Evolutionary conservation across 1,140 invertebrate genomes (phyloP), one percentile per base, ranked within the genome.

Genomic region (Pogonomyrmex californicus): DNA sequence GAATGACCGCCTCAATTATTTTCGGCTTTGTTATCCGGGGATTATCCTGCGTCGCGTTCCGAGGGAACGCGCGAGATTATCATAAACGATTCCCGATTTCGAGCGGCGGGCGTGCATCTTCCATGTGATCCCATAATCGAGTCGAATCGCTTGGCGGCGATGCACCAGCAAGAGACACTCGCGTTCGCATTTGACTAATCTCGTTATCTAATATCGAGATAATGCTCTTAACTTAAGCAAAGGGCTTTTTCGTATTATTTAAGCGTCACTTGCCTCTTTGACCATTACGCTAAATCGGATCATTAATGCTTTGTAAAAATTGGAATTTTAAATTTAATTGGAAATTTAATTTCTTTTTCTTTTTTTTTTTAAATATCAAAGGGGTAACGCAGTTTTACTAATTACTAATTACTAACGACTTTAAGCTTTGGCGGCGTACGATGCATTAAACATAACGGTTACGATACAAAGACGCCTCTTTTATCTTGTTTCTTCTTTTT

Each of bases 1-100:
- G 83, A 88, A 63, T 65, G 14, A 88, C 7, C 17, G 30, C 9
- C 33, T 17, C 62, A 79, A 54, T 79, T 79, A 79, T 56, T 79
- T 58, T 68, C 47, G n/a, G 33, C 47, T 66, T 66, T 30, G 36
- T 23, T 23, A 23, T 62, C 10, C 6, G 14, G 17, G 9, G 6
- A 51, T 58, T 62, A 44, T 86, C 33, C n/a, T 4, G 6, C 9
- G 38, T 56, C 2, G n/a, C 30, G 17, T 58, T 30, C 56, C 23
- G 1, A 30, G 62, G n/a, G n/a, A n/a, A n/a, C n/a, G 23, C 73
- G 38, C 17, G 56, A 44, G 56, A 47, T 77, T 63, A 77, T 63
- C 56, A 47, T 77, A 77, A 76, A 47, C 56, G 38, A 62, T 77
- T n/a, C 23, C 14, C 38, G 38, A 77, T 77, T 62, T 14, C 33